These are phyloP conservation scores for Mythimna vitellina DNA, from an alignment of 2,888 invertebrate genomes.

Conservation along the genomic window DNA sequence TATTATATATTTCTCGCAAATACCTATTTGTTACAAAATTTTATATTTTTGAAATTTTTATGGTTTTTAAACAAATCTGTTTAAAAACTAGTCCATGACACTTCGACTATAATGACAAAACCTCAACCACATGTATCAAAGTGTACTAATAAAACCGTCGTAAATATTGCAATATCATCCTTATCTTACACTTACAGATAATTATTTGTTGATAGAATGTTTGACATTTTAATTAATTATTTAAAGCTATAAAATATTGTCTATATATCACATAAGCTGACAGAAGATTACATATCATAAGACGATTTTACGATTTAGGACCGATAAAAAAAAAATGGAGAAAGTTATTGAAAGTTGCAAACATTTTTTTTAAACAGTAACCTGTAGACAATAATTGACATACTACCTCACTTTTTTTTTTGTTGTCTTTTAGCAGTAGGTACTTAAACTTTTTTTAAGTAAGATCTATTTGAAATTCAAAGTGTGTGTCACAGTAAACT, in stretches of 20 bases:
- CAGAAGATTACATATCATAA: background rate
- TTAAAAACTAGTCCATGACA: background rate
- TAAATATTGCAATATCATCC: conserved; percentile 11
- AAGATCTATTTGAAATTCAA: background rate
- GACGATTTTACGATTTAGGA: conserved; percentile 5
- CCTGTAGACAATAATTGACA: conserved; percentile 9
- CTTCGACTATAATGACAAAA: background rate
- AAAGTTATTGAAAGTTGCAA: conserved; percentile 9
- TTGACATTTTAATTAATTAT: conserved; percentile 12
- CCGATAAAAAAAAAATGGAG: background rate
- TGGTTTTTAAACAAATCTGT: background rate
- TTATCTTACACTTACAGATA: conserved; percentile 7
- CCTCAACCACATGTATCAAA: background rate
- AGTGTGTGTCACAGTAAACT: background rate
- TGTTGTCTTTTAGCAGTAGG: background rate
- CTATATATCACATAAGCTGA: conserved; percentile 11
- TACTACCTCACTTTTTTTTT: conserved; percentile 13
- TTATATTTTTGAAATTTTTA: no score
- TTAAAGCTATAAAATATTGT: conserved; percentile 4
- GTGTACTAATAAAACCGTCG: background rate
- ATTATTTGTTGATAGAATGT: conserved; percentile 8
- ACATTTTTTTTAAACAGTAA: background rate
- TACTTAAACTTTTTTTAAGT: background rate
- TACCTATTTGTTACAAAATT: no score
- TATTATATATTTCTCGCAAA: no score